Percentiles rank a stretch among this genome's conserved stretches.
Conservation (phyloP, 2,888 invertebrate genomes). For the Spodoptera littoralis region DNA sequence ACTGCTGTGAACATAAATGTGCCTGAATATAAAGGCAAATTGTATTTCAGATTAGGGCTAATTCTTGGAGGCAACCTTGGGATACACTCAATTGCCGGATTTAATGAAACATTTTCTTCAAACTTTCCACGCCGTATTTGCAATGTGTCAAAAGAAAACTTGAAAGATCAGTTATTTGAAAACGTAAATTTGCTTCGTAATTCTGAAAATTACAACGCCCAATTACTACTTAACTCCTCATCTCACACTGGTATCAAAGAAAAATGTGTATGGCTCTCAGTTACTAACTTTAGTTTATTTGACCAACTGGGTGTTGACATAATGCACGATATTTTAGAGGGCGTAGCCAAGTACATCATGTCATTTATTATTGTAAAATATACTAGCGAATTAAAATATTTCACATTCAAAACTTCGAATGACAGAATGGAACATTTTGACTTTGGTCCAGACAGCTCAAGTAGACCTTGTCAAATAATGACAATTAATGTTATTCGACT, state of each 20-base stretch:
- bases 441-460: constrained; percentile 2
- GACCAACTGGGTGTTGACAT: constrained; percentile 5
- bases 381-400: not conserved
- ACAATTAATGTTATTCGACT: too few relatives aligned
- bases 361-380: too few relatives aligned
- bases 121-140: constrained; percentile 46
- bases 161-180: constrained; percentile 1
- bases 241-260: constrained; percentile 35
- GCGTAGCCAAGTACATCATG: too few relatives aligned
- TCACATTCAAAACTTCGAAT: constrained; percentile 24
- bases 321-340: too few relatives aligned
- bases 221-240: constrained; percentile 1
- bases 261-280: constrained; percentile 28
- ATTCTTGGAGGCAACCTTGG: constrained; percentile 42
- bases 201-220: not conserved
- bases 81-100: constrained; percentile 1
- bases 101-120: constrained; percentile 3
- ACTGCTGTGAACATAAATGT: constrained; percentile 8
- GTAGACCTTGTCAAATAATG: not conserved
- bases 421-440: constrained; percentile 15
- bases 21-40: constrained; percentile 12
- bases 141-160: constrained; percentile 23
- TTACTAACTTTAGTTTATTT: constrained; percentile 26
- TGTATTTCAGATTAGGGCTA: constrained; percentile 22
- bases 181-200: not conserved